Conservation (phyloP, 2,888 invertebrate species). For the Unio pictorum region DNA sequence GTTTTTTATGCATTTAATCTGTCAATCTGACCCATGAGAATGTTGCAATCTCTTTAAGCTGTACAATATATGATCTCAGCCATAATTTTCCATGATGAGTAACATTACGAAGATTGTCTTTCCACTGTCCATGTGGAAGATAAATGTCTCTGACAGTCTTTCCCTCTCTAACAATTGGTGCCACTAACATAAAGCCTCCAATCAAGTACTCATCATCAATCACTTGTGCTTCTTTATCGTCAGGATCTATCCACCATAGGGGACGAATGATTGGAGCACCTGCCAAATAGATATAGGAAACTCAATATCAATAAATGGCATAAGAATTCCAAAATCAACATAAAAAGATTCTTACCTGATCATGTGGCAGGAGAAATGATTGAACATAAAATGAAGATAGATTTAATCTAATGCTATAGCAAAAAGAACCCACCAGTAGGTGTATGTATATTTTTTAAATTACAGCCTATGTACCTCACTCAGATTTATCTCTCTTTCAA, state of each 20-base stretch:
- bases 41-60: conserved; percentile 33
- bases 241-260: conserved; percentile 88
- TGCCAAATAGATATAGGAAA: conserved; percentile 9
- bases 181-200: conserved; percentile 59
- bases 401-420: too few relatives aligned
- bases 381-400: too few relatives aligned
- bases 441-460: too few relatives aligned
- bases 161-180: conserved; percentile 57
- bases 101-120: conserved; percentile 26
- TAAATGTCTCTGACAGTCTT: conserved; percentile 51
- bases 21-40: conserved; percentile 17
- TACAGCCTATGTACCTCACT: too few relatives aligned
- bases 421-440: too few relatives aligned
- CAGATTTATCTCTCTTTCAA: too few relatives aligned
- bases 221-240: conserved; percentile 82
- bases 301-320: background rate
- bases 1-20: too few relatives aligned
- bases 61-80: conserved; percentile 38
- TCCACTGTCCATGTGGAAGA: conserved; percentile 48
- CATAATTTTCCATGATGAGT: conserved; percentile 33
- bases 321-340: background rate
- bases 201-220: conserved; percentile 79
- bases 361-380: too few relatives aligned
- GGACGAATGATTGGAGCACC: conserved; percentile 89
- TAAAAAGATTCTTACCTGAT: conserved; percentile 14